Evolutionary conservation across 2,888 invertebrate species (phyloP).

Genomic region (Cephus pulcher): DNA sequence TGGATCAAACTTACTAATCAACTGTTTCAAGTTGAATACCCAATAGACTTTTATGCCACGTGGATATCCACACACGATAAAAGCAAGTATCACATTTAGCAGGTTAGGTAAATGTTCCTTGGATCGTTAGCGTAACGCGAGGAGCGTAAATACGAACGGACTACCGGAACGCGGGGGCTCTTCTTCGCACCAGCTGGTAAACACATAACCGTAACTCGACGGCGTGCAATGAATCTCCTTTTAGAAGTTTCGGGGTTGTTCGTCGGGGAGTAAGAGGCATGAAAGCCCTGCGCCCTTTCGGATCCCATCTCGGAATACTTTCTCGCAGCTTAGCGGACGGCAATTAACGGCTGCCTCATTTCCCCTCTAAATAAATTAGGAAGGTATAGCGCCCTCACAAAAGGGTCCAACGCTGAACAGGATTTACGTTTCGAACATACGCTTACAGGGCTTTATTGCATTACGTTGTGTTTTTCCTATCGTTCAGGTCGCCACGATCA

Average conservation of each 20-base stretch:
- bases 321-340: constrained; percentile 52
- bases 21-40: not conserved
- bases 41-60: not conserved
- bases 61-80: not conserved
- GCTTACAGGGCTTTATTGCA: constrained; percentile 53
- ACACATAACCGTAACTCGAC: constrained; percentile 34
- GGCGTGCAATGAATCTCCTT: constrained; percentile 23
- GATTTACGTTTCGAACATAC: constrained; percentile 30
- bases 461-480: constrained; percentile 55
- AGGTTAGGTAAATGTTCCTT: not conserved
- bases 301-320: constrained; percentile 43
- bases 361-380: constrained; percentile 45
- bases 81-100: not conserved
- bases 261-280: constrained; percentile 24
- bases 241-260: constrained; percentile 26
- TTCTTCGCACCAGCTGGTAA: constrained; percentile 30
- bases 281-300: constrained; percentile 24
- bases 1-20: not conserved
- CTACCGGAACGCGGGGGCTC: constrained; percentile 9
- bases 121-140: constrained; percentile 1
- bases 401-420: constrained; percentile 18
- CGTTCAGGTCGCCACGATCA: not conserved
- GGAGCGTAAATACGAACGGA: constrained; percentile 3
- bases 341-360: constrained; percentile 58
- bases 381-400: constrained; percentile 26